Conservation (phyloP, 2,797 vertebrate genomes). For the Scyliorhinus canicula region DNA sequence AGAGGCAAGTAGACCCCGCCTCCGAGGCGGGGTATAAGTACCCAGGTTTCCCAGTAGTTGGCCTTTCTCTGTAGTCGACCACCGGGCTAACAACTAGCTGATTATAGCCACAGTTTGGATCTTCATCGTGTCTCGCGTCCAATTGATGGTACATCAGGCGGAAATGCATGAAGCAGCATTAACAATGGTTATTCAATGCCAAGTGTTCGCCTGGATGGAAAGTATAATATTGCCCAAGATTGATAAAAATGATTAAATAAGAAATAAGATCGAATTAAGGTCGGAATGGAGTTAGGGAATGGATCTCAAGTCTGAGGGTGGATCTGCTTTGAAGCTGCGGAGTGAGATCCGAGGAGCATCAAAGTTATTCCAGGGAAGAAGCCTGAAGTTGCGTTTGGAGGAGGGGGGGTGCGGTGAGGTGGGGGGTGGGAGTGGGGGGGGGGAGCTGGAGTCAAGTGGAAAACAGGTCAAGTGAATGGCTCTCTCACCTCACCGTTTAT, state of each 20-base stretch:
- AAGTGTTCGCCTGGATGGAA: neutral
- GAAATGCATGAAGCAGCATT: neutral
- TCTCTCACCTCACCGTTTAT: neutral
- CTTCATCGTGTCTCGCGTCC: no score
- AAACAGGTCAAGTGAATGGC: neutral
- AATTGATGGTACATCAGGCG: no score
- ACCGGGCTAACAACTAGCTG: no score
- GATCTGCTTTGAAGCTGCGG: neutral
- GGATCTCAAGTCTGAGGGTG: neutral
- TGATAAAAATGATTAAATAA: neutral
- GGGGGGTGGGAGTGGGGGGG: no score
- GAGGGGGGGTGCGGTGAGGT: neutral
- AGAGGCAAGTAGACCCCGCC: no score
- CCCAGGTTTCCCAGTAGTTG: no score
- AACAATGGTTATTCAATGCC: neutral
- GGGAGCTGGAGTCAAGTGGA: neutral
- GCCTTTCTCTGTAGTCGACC: no score
- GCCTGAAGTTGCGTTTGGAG: neutral
- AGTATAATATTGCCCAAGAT: neutral
- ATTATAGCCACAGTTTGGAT: no score
- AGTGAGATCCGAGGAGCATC: neutral
- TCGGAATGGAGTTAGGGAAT: neutral
- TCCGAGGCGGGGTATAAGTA: no score
- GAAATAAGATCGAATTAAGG: neutral
- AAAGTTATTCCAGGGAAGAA: neutral